Evolutionary conservation across 2,888 invertebrate species (phyloP), one percentile per base, ranked within the genome.

Genomic region (Lasioglossum lativentre): DNA sequence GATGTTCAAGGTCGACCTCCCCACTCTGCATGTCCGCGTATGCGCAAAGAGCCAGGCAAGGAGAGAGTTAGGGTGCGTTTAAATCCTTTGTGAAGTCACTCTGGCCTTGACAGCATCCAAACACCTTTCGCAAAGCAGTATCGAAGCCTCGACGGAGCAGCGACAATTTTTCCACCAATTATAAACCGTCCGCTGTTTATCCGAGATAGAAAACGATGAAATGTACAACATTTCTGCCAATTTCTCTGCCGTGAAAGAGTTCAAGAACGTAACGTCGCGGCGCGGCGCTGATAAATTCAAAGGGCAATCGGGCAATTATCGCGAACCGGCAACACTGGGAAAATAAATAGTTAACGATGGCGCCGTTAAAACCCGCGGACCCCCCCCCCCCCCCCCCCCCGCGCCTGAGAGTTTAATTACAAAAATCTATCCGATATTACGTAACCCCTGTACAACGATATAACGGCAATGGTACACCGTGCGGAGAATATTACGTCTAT

Each of bases 401-500:
- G 66, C 30, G 63, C 45, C 38, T 52, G 30, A 68, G 71, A 78
- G 83, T 88, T 90, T 90, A 90, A 91, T 90, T 90, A 88, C 72
- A 88, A 90, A 86, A 90, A 88, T 91, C 79, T 85, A 84, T 80
- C 78, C 73, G 75, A 84, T 52, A 80, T 66, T 66, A 71, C 82
- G 80, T 83, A 68, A 68, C 68, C 75, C 45, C 52, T 34, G 38
- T 47, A 47, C 47, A 68, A 76, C 52, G 85, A 66, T 75, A 52
- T 34, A 68, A 47, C 63, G 59, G 23, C 38, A 86, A 71, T 70
- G 85, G 77, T 82, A 78, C 86, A 74, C 78, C 89, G 90, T 90
- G 86, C 85, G 71, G 91, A 82, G 91, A 90, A 90, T 90, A 90
- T 90, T 89, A 90, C 89, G 86, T 90, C 91, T 90, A 90, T 90